Conservation (phyloP, 2,113 vertebrate species). For the Hydrolagus affinis region DNA sequence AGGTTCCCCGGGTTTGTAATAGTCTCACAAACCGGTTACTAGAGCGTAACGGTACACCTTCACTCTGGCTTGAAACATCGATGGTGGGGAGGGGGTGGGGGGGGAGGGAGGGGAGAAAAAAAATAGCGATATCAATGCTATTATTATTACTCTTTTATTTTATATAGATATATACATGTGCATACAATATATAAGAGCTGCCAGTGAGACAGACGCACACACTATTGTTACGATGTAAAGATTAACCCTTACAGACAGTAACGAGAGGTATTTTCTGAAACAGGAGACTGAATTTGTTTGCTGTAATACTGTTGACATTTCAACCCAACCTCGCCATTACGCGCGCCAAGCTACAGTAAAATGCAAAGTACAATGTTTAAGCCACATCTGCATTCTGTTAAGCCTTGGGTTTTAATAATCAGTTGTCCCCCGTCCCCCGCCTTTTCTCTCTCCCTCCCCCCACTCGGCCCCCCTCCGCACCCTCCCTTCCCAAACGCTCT, state of each 20-base stretch:
- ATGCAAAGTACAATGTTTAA: not conserved
- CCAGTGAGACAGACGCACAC: no score
- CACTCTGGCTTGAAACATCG: no score
- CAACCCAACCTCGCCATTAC: not conserved
- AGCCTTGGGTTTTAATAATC: not conserved
- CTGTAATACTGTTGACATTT: not conserved
- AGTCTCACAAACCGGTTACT: no score
- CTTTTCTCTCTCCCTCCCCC: not conserved
- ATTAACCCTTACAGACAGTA: not conserved
- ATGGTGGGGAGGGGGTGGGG: no score
- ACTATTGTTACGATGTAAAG: not conserved
- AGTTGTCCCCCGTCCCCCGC: not conserved
- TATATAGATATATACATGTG: no score
- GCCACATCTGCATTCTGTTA: constrained; percentile 27
- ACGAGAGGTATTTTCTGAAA: not conserved
- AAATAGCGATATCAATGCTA: no score
- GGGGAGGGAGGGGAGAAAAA: no score
- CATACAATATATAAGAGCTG: no score
- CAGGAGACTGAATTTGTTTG: not conserved
- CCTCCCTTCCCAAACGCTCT: not conserved
- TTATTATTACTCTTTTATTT: no score
- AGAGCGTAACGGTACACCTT: no score
- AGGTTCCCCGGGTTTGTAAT: no score
- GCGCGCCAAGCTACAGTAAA: not conserved
- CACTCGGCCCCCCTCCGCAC: not conserved